phyloP scores from a whole-genome alignment of 2,888 invertebrate species.

The Lasioglossum marginatum region DNA sequence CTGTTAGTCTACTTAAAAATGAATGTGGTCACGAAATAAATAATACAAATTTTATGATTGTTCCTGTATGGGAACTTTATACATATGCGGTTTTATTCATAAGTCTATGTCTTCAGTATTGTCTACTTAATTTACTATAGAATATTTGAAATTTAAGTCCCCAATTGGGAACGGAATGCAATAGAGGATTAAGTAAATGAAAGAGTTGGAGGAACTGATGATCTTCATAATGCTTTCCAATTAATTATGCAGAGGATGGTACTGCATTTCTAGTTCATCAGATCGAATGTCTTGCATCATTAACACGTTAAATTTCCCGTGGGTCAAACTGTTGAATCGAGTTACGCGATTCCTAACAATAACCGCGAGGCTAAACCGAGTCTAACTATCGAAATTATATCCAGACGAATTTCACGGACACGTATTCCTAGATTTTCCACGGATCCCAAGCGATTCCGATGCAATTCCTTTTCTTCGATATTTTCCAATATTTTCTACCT shows the following conservation, averaged over 20 bases:
- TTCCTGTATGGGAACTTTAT: too few relatives aligned
- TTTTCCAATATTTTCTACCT: neutral
- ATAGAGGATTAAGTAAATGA: too few relatives aligned
- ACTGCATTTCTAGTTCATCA: neutral
- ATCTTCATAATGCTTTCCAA: neutral
- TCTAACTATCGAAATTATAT: neutral
- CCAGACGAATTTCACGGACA: neutral
- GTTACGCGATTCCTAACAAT: neutral
- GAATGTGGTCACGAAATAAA: too few relatives aligned
- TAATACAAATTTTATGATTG: too few relatives aligned
- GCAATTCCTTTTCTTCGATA: neutral
- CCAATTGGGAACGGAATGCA: too few relatives aligned
- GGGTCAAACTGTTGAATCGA: neutral
- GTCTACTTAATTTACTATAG: too few relatives aligned
- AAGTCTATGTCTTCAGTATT: too few relatives aligned
- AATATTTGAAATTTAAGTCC: too few relatives aligned
- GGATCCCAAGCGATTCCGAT: neutral
- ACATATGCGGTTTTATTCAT: too few relatives aligned
- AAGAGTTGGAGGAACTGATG: too few relatives aligned
- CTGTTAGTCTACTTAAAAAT: too few relatives aligned
- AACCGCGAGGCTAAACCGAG: too few relatives aligned
- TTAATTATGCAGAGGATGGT: neutral
- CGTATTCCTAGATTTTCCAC: neutral
- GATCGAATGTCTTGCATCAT: neutral
- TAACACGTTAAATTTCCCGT: neutral